phyloP scores from a whole-genome alignment of 1,140 invertebrate genomes.

The Pseudobourletiella spinata region DNA sequence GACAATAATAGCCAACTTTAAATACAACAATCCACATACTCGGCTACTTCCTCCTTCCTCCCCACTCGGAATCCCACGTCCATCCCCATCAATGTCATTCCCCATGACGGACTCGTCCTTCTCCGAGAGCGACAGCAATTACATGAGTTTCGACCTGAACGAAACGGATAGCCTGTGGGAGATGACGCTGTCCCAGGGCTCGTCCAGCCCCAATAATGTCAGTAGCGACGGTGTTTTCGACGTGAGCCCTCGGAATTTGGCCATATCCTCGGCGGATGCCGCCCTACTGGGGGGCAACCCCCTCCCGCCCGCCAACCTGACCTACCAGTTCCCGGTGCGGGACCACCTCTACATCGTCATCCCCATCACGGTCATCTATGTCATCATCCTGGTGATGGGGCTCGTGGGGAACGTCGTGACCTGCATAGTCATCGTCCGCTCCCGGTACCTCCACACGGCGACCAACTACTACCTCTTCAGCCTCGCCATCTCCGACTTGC shows the following conservation, averaged over 20 bases:
- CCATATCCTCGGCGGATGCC: background rate
- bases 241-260: background rate
- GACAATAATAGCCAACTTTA: too few species aligned
- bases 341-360: conserved; percentile 60
- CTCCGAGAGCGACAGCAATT: too few species aligned
- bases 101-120: too few species aligned
- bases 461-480: conserved; percentile 61
- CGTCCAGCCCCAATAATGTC: background rate
- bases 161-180: too few species aligned
- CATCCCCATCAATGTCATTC: too few species aligned
- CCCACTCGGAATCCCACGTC: too few species aligned
- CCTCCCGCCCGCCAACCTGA: background rate
- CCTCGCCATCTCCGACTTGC: conserved; percentile 63
- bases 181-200: too few species aligned
- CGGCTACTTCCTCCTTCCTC: too few species aligned
- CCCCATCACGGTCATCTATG: conserved; percentile 70
- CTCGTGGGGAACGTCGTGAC: conserved; percentile 84
- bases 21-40: too few species aligned
- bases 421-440: conserved; percentile 81
- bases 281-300: background rate
- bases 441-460: conserved; percentile 85
- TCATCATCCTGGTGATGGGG: conserved; percentile 73
- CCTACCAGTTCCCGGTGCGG: conserved; percentile 34
- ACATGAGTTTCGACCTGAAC: too few species aligned
- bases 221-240: background rate